Evolutionary conservation across 2,888 invertebrate species (phyloP).

Genomic region (Hydropsyche betteni): DNA sequence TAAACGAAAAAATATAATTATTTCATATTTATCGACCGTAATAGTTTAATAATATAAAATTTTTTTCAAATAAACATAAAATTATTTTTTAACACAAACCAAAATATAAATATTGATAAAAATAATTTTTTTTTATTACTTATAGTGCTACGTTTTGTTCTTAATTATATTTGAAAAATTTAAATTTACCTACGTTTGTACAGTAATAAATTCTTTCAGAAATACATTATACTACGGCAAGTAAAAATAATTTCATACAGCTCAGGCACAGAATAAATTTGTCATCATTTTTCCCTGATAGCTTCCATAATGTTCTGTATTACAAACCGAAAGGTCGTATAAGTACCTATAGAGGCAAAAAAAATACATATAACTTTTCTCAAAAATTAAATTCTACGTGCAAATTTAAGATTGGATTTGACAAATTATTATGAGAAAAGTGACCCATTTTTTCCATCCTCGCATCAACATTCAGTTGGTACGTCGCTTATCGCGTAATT

Average conservation of each 20-base stretch:
- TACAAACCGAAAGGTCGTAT: neutral
- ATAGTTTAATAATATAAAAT: too few species aligned
- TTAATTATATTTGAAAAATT: neutral
- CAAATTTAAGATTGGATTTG: neutral
- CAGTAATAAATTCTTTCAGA: constrained; percentile 23
- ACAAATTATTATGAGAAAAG: constrained; percentile 23
- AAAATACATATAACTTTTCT: neutral
- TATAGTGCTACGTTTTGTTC: too few species aligned
- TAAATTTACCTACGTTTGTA: neutral
- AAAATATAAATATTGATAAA: too few species aligned
- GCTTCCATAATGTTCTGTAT: constrained; percentile 23
- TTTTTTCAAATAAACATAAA: too few species aligned
- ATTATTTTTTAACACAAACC: too few species aligned
- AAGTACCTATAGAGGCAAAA: neutral
- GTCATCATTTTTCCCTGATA: constrained; percentile 29
- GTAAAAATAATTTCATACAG: constrained; percentile 23
- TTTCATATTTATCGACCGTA: too few species aligned
- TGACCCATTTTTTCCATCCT: constrained; percentile 10
- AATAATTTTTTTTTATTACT: neutral
- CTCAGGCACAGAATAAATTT: constrained; percentile 30
- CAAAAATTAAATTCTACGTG: neutral
- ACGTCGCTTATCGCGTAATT: constrained; percentile 39
- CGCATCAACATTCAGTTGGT: constrained; percentile 27
- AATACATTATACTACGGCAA: constrained; percentile 2
- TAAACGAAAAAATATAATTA: too few species aligned